Evolutionary conservation across 2,113 vertebrate genomes (phyloP).

Genomic region (Stomatorhinus ivindoensis): DNA sequence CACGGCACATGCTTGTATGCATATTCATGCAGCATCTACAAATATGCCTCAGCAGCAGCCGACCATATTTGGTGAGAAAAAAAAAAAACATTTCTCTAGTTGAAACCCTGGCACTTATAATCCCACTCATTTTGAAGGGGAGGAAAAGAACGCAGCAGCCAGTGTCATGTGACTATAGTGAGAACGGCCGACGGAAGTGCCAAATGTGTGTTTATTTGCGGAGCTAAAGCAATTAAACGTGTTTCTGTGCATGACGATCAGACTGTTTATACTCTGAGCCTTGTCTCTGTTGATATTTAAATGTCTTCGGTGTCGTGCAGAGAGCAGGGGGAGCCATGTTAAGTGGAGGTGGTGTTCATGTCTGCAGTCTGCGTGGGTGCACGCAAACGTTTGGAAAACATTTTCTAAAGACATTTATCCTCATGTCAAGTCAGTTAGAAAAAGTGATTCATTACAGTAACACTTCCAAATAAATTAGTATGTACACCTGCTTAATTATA

Average conservation of each 20-base stretch:
- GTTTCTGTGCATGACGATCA: conserved; percentile 17
- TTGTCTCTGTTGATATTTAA: conserved; percentile 28
- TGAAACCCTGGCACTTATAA: neutral
- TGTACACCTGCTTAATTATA: conserved; percentile 4
- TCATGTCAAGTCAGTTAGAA: conserved; percentile 1
- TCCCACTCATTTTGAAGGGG: neutral
- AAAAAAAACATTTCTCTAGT: neutral
- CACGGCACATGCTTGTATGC: neutral
- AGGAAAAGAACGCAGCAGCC: neutral
- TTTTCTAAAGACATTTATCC: conserved; percentile 22
- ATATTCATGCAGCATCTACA: neutral
- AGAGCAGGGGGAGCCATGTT: conserved; percentile 15
- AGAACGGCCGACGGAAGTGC: neutral
- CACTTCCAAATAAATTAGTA: conserved; percentile 19
- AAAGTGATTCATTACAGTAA: conserved; percentile 13
- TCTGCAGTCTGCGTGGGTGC: conserved; percentile 22
- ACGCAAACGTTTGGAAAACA: conserved; percentile 21
- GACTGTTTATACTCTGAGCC: conserved; percentile 25
- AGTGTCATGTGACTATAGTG: neutral
- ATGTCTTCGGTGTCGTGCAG: conserved; percentile 18
- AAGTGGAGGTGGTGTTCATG: conserved; percentile 26
- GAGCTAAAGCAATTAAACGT: conserved; percentile 26
- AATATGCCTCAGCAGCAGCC: neutral
- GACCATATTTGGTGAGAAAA: neutral
- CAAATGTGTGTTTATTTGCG: conserved; percentile 18